Conservation (phyloP, 2,888 invertebrate genomes). For the Scelioninae gen. 2 region DNA sequence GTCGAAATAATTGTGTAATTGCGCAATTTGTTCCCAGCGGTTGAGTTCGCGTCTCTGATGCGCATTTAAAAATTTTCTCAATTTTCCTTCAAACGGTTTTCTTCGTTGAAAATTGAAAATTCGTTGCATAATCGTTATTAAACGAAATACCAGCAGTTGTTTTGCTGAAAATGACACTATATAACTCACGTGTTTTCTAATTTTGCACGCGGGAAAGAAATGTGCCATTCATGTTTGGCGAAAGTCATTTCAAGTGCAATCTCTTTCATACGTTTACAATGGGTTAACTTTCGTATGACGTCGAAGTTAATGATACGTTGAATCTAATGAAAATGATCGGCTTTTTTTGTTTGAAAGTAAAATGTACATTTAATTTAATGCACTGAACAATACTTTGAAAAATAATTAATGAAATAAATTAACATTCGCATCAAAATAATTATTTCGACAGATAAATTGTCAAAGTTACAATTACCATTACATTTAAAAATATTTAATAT, state of each 20-base stretch:
- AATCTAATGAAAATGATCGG: conserved; percentile 2
- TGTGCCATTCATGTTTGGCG: conserved; percentile 60
- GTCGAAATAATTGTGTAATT: no score
- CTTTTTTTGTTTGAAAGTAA: no score
- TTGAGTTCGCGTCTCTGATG: no score
- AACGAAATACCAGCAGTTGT: background rate
- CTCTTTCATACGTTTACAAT: conserved; percentile 47
- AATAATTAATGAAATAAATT: no score
- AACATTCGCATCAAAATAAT: no score
- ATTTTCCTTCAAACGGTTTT: conserved; percentile 2
- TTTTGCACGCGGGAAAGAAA: conserved; percentile 43
- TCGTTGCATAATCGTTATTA: conserved; percentile 1
- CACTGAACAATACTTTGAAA: no score
- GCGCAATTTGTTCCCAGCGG: no score
- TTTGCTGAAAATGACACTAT: conserved; percentile 23
- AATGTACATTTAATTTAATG: no score
- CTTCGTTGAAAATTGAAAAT: background rate
- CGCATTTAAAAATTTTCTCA: no score
- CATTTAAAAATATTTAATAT: no score
- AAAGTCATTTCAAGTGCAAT: conserved; percentile 59
- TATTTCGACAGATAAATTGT: no score
- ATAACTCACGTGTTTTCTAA: conserved; percentile 49
- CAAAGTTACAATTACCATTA: no score
- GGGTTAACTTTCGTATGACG: conserved; percentile 38
- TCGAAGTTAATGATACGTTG: conserved; percentile 12